Evolutionary conservation across 2,888 invertebrate species (phyloP).

Genomic region (Timandra comae): DNA sequence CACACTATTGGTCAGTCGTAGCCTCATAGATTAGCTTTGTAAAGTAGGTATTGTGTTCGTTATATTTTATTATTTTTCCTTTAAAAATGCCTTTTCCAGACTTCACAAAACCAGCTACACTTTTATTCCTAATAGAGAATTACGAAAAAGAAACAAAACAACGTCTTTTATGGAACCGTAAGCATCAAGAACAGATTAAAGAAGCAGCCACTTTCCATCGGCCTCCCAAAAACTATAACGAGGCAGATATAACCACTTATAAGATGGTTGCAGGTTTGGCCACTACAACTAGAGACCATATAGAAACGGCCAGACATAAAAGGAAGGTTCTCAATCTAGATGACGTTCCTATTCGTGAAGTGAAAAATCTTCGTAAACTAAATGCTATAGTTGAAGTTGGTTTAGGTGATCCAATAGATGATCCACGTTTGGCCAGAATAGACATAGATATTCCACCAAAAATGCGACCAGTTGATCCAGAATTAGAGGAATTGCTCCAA

Average conservation of each 20-base stretch:
- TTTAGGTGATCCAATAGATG: slow-evolving; percentile 36
- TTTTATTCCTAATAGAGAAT: slow-evolving; percentile 40
- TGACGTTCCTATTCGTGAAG: slow-evolving; percentile 30
- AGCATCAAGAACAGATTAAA: slow-evolving; percentile 22
- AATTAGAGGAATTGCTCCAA: slow-evolving; percentile 29
- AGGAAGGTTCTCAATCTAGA: slow-evolving; percentile 33
- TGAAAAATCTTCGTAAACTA: slow-evolving; percentile 30
- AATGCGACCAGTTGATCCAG: slow-evolving; percentile 42
- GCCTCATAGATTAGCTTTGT: no score
- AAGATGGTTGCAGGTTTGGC: slow-evolving; percentile 38
- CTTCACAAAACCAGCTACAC: slow-evolving; percentile 40
- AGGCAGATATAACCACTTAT: slow-evolving; percentile 38
- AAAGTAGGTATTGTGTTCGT: no score
- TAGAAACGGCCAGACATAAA: slow-evolving; percentile 31
- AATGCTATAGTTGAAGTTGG: slow-evolving; percentile 39
- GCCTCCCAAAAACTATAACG: slow-evolving; percentile 40
- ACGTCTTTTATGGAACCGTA: slow-evolving; percentile 41
- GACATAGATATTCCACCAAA: slow-evolving; percentile 31
- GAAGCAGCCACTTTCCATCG: slow-evolving; percentile 39
- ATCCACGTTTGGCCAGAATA: slow-evolving; percentile 34
- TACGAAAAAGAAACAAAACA: slow-evolving; percentile 43
- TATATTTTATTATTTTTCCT: no score
- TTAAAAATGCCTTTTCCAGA: slow-evolving; percentile 38
- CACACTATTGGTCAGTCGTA: no score
- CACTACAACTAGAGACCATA: slow-evolving; percentile 37